Conservation (phyloP, 1,140 invertebrate species). For the Acromyrmex echinatior region DNA sequence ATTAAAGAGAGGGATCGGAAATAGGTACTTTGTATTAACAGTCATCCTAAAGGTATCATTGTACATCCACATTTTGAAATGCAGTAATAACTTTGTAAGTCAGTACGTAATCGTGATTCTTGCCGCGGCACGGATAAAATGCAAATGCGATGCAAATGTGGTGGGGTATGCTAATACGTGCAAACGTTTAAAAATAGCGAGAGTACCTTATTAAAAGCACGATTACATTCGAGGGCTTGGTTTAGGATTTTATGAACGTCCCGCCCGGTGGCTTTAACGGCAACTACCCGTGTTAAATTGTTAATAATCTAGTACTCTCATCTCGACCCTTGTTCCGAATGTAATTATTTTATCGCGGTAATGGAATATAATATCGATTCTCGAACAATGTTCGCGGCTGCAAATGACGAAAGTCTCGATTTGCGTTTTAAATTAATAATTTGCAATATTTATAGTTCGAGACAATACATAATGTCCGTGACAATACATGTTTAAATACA, state of each 20-base stretch:
- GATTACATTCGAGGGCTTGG: conserved; percentile 58
- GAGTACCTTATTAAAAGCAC: conserved; percentile 68
- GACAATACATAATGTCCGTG: not conserved
- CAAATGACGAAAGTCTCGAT: conserved; percentile 36
- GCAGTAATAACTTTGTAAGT: conserved; percentile 68
- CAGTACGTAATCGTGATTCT: conserved; percentile 65
- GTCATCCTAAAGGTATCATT: conserved; percentile 10
- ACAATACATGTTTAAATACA: conserved; percentile 5
- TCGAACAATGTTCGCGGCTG: conserved; percentile 7
- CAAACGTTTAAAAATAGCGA: conserved; percentile 73
- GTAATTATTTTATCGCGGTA: conserved; percentile 53
- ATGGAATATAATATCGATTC: conserved; percentile 40
- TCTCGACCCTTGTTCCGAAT: conserved; percentile 23
- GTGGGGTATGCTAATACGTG: conserved; percentile 69
- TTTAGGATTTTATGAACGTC: conserved; percentile 48
- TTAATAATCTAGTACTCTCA: conserved; percentile 48
- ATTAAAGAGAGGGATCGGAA: not conserved
- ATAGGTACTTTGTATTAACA: conserved; percentile 20
- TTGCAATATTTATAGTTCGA: conserved; percentile 16
- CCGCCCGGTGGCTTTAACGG: conserved; percentile 24
- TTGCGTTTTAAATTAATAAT: conserved; percentile 52
- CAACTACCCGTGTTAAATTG: conserved; percentile 45
- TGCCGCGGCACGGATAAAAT: conserved; percentile 62
- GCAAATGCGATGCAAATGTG: conserved; percentile 74
- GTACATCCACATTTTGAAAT: conserved; percentile 60